Conservation (phyloP, 1,140 invertebrate genomes). For the Drosophila prosaltans region DNA sequence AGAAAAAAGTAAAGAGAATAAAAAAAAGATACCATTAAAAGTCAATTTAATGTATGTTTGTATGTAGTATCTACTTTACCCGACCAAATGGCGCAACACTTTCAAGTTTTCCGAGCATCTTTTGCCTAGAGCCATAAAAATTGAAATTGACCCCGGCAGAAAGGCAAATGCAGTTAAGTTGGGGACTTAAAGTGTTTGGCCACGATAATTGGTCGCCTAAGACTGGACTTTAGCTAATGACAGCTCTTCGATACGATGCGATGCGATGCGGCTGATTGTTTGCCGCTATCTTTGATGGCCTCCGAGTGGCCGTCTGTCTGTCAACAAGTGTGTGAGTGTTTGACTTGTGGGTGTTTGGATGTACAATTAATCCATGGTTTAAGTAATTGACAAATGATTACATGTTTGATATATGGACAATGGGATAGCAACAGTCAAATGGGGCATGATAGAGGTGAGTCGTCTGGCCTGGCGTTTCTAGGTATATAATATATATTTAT, state of each 20-base stretch:
- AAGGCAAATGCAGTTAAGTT: not conserved
- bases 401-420: slow-evolving; percentile 63
- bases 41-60: slow-evolving; percentile 24
- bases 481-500: slow-evolving; percentile 38
- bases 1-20: not conserved
- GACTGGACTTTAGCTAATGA: slow-evolving; percentile 50
- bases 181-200: slow-evolving; percentile 20
- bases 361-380: slow-evolving; percentile 75
- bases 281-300: slow-evolving; percentile 62
- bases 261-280: slow-evolving; percentile 12
- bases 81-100: slow-evolving; percentile 33
- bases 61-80: not conserved
- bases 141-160: slow-evolving; percentile 16
- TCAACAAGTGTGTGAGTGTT: slow-evolving; percentile 46
- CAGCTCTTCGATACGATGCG: slow-evolving; percentile 59
- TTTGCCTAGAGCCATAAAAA: slow-evolving; percentile 30
- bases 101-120: slow-evolving; percentile 36
- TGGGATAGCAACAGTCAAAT: slow-evolving; percentile 31
- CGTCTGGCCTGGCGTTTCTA: slow-evolving; percentile 30
- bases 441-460: slow-evolving; percentile 21
- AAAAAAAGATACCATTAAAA: slow-evolving; percentile 29
- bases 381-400: slow-evolving; percentile 82
- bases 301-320: slow-evolving; percentile 28
- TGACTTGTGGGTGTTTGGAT: slow-evolving; percentile 2
- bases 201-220: slow-evolving; percentile 53